Conservation (phyloP, 1,140 invertebrate species). For the Bombus polaris region DNA sequence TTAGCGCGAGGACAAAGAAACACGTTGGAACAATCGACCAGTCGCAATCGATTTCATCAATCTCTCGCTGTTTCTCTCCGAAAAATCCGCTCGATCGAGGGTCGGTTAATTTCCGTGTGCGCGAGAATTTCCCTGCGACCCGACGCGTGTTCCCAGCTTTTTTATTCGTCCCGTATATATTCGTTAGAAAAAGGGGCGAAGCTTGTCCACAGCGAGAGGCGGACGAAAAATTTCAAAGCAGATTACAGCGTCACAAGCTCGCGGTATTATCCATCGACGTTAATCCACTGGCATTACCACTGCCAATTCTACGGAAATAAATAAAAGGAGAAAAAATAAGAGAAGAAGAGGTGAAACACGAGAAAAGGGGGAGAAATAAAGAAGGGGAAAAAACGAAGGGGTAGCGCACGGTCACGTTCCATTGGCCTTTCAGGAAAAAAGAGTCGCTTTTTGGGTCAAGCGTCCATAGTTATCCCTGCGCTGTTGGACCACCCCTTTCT, state of each 20-base stretch:
- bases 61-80: background rate
- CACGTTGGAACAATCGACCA: background rate
- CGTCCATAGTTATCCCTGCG: background rate
- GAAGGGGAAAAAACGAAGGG: background rate
- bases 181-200: background rate
- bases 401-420: conserved; percentile 16
- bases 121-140: background rate
- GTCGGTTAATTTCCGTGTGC: conserved; percentile 4
- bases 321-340: background rate
- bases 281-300: conserved; percentile 38
- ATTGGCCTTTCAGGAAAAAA: background rate
- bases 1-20: background rate
- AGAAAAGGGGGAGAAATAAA: background rate
- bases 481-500: background rate
- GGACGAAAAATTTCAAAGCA: conserved; percentile 29
- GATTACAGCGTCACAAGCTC: conserved; percentile 29
- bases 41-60: background rate
- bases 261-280: conserved; percentile 29
- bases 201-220: background rate
- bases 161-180: background rate
- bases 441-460: conserved; percentile 40
- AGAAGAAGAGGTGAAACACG: background rate
- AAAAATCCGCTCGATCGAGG: background rate
- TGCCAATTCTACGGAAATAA: conserved; percentile 33
- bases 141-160: background rate